Percentiles rank a stretch among this genome's conserved stretches.
These are phyloP conservation scores for Gorsachius goisagi DNA, from an alignment of 2,113 vertebrate genomes.

Conservation along the genomic window DNA sequence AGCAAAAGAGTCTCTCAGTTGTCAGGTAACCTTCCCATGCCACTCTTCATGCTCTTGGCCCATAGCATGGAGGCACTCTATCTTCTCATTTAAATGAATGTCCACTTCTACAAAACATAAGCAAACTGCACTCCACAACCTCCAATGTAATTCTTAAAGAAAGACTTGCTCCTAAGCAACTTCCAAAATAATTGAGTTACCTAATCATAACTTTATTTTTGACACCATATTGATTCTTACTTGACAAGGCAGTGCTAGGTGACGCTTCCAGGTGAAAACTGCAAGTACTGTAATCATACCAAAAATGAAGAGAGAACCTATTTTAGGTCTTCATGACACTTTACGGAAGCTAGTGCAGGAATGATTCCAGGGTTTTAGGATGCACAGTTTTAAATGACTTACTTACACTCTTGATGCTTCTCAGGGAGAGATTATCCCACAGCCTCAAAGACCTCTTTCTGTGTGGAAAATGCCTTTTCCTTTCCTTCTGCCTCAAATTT, in stretches of 20 bases:
- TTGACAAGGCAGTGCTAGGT: not conserved
- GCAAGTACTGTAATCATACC: not conserved
- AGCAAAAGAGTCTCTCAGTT: not conserved
- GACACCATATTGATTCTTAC: not conserved
- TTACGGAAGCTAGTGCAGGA: not conserved
- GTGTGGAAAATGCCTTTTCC: constrained; percentile 29
- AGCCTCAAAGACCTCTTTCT: constrained; percentile 9
- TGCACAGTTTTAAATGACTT: not conserved
- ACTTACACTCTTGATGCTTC: not conserved
- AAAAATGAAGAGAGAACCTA: not conserved
- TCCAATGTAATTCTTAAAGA: not conserved
- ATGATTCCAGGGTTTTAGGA: not conserved
- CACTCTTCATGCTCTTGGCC: not conserved
- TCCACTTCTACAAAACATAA: not conserved
- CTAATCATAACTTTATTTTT: not conserved
- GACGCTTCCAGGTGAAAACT: not conserved
- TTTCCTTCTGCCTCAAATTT: constrained; percentile 45
- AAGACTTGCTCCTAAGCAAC: not conserved
- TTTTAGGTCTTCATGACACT: not conserved
- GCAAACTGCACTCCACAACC: not conserved
- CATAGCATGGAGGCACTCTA: not conserved
- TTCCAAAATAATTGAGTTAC: not conserved
- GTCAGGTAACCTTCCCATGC: not conserved
- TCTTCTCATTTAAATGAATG: not conserved
- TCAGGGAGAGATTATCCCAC: constrained; percentile 7